Evolutionary conservation across 2,888 invertebrate genomes (phyloP).

Genomic region (Eupsilia transversa): DNA sequence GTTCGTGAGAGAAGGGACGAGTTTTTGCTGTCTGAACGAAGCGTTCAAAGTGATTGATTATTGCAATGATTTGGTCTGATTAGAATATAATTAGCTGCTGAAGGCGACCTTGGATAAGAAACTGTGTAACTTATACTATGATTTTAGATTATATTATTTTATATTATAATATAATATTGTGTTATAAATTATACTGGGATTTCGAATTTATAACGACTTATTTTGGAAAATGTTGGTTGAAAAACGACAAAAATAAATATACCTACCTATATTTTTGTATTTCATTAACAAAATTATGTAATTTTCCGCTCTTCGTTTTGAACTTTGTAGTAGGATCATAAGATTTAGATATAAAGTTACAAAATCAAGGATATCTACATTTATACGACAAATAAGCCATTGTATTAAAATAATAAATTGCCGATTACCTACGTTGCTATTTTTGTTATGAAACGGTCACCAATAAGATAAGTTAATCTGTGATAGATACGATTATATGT

Average conservation of each 20-base stretch:
- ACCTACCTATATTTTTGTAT: neutral
- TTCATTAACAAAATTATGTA: neutral
- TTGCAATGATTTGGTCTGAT: slow-evolving; percentile 31
- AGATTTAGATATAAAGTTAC: neutral
- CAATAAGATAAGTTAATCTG: slow-evolving; percentile 5
- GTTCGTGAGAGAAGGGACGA: slow-evolving; percentile 31
- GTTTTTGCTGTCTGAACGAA: slow-evolving; percentile 42
- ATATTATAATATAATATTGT: too few species aligned
- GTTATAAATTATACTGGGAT: too few species aligned
- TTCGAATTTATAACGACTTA: too few species aligned
- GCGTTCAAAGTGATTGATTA: slow-evolving; percentile 39
- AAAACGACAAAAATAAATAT: neutral
- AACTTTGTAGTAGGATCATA: slow-evolving; percentile 11
- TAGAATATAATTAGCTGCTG: slow-evolving; percentile 34
- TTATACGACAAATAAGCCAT: neutral
- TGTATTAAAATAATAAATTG: neutral
- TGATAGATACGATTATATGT: neutral
- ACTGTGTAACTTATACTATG: neutral
- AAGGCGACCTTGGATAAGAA: slow-evolving; percentile 25
- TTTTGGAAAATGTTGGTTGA: too few species aligned
- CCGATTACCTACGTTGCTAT: neutral
- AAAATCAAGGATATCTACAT: neutral
- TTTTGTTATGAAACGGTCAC: neutral
- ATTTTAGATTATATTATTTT: too few species aligned
- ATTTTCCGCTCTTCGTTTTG: neutral